Conservation (phyloP, 2,888 invertebrate genomes). For the Beris morrisii region DNA sequence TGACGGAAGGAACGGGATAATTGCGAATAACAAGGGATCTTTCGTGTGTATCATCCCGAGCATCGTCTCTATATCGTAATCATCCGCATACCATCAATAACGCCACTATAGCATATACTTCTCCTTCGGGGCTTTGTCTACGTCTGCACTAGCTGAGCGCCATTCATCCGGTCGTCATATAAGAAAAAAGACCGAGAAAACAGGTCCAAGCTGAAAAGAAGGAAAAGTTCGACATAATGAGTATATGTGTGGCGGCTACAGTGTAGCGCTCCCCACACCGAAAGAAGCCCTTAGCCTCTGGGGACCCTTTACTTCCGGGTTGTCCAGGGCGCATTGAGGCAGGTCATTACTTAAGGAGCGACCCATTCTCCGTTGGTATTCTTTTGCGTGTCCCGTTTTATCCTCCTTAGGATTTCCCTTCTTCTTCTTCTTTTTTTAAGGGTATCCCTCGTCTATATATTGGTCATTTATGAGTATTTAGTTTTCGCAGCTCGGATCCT, state of each 20-base stretch:
- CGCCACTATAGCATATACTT: too few species aligned
- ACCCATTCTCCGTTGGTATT: slow-evolving; percentile 9
- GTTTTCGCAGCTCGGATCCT: slow-evolving; percentile 35
- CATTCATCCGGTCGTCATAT: too few species aligned
- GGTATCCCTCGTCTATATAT: slow-evolving; percentile 32
- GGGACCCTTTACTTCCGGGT: slow-evolving; percentile 25
- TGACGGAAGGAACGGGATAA: background rate
- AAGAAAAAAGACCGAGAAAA: too few species aligned
- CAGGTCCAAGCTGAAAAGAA: too few species aligned
- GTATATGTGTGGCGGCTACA: too few species aligned
- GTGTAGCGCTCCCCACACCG: too few species aligned
- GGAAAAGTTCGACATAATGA: too few species aligned
- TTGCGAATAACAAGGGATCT: slow-evolving; percentile 16
- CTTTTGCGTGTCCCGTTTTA: background rate
- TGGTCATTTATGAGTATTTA: slow-evolving; percentile 38
- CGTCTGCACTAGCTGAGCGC: too few species aligned
- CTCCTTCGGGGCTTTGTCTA: too few species aligned
- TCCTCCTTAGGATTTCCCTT: background rate
- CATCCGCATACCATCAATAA: too few species aligned
- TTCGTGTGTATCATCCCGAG: background rate
- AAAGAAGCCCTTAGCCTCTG: slow-evolving; percentile 3
- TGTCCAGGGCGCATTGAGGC: slow-evolving; percentile 12
- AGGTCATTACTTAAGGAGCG: slow-evolving; percentile 12
- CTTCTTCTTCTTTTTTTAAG: too few species aligned
- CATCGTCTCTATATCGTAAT: too few species aligned